Evolutionary conservation across 2,797 vertebrate genomes (phyloP).

Genomic region (Uromys caudimaculatus): DNA sequence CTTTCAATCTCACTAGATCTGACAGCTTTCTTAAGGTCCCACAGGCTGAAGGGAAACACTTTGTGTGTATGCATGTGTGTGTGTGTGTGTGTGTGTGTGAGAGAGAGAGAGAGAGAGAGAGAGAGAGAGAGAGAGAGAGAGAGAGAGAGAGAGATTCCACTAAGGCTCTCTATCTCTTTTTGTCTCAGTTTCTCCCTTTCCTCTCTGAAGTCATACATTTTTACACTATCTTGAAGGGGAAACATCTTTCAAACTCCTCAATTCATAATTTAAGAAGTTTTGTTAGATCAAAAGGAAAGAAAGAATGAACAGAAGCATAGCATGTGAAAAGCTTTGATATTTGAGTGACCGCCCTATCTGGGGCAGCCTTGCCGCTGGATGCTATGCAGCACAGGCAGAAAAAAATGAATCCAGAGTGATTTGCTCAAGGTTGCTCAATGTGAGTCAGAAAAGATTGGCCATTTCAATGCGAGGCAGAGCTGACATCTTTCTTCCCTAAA

Average conservation of each 20-base stretch:
- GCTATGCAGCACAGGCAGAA: neutral
- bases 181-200: neutral
- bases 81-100: no score
- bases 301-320: slow-evolving; percentile 71
- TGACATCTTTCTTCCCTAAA: slow-evolving; percentile 61
- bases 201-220: slow-evolving; percentile 53
- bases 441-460: slow-evolving; percentile 62
- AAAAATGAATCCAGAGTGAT: slow-evolving; percentile 2
- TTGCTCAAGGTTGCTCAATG: slow-evolving; percentile 71
- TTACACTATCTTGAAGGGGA: slow-evolving; percentile 18
- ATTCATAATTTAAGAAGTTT: slow-evolving; percentile 80
- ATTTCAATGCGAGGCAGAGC: slow-evolving; percentile 56
- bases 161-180: neutral
- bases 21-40: neutral
- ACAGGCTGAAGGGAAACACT: neutral
- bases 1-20: slow-evolving; percentile 20
- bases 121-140: no score
- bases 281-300: slow-evolving; percentile 71
- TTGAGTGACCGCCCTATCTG: neutral
- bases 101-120: no score
- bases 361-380: neutral
- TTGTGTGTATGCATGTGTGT: no score
- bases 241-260: neutral
- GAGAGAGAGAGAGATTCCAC: neutral
- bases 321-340: slow-evolving; percentile 40